A percentile compares a stretch with the other conserved stretches of the same genome.
phyloP scores from a whole-genome alignment of 2,888 invertebrate species.

The Pheosia gnoma region DNA sequence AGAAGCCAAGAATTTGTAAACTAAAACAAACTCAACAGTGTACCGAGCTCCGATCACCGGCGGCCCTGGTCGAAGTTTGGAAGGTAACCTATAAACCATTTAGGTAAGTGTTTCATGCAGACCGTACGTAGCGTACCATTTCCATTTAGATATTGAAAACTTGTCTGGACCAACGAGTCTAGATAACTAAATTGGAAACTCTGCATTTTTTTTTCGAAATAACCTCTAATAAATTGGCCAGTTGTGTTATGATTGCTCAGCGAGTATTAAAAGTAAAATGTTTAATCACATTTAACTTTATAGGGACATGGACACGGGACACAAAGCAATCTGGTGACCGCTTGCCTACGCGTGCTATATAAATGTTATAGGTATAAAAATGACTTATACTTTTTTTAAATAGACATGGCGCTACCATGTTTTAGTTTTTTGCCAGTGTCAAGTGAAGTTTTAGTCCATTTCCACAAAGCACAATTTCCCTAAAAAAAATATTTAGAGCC shows the following conservation, averaged over 20 bases:
- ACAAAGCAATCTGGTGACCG: too few species aligned
- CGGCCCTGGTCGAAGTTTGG: conserved; percentile 20
- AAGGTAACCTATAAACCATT: conserved; percentile 62
- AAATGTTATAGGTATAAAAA: too few species aligned
- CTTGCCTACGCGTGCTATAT: too few species aligned
- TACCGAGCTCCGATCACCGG: background rate
- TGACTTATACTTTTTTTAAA: too few species aligned
- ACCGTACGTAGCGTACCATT: conserved; percentile 23
- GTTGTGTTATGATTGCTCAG: conserved; percentile 11
- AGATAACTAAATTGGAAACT: conserved; percentile 26
- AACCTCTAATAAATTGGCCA: conserved; percentile 29
- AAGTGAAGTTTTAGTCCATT: too few species aligned
- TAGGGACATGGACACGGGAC: too few species aligned
- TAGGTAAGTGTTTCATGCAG: conserved; percentile 72
- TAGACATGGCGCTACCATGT: too few species aligned
- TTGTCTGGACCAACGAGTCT: conserved; percentile 47
- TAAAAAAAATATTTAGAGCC: too few species aligned
- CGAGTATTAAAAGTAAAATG: background rate
- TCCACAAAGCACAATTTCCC: too few species aligned
- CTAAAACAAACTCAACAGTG: background rate
- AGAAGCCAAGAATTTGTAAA: too few species aligned
- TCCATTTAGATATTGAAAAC: conserved; percentile 73
- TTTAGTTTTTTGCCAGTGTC: too few species aligned
- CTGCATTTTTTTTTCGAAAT: background rate
- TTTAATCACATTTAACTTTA: background rate